Conservation (phyloP, 2,888 invertebrate species). For the Diarsia rubi region DNA sequence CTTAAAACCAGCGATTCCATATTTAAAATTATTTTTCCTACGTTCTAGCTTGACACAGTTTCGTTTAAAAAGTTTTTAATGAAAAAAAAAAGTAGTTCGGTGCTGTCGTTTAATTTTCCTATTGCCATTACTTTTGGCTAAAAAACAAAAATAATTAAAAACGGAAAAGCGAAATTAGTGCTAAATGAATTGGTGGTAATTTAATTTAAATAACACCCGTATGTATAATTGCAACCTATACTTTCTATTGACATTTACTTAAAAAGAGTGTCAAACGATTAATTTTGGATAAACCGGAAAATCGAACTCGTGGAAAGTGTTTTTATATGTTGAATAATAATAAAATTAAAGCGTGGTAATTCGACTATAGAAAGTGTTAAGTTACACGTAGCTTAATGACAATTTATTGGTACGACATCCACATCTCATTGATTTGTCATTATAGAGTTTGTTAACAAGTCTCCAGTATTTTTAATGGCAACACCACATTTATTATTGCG, state of each 20-base stretch:
- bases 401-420: constrained; percentile 24
- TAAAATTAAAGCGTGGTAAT: constrained; percentile 25
- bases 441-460: background rate
- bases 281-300: constrained; percentile 30
- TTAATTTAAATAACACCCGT: constrained; percentile 23
- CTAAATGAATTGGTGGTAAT: constrained; percentile 36
- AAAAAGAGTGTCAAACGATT: constrained; percentile 26
- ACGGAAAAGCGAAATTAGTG: constrained; percentile 50
- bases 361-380: constrained; percentile 28
- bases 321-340: constrained; percentile 11
- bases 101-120: constrained; percentile 9
- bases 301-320: constrained; percentile 46
- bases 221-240: constrained; percentile 35
- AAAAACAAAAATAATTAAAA: constrained; percentile 4
- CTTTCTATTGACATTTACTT: constrained; percentile 34
- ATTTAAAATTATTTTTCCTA: constrained; percentile 23
- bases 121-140: constrained; percentile 5
- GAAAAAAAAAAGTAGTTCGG: background rate
- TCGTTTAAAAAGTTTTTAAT: constrained; percentile 31
- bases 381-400: constrained; percentile 4
- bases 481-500: background rate
- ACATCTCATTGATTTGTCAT: constrained; percentile 9
- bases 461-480: background rate
- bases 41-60: constrained; percentile 24
- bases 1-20: constrained; percentile 31